Conservation (phyloP, 2,888 invertebrate genomes). For the Atherix ibis region DNA sequence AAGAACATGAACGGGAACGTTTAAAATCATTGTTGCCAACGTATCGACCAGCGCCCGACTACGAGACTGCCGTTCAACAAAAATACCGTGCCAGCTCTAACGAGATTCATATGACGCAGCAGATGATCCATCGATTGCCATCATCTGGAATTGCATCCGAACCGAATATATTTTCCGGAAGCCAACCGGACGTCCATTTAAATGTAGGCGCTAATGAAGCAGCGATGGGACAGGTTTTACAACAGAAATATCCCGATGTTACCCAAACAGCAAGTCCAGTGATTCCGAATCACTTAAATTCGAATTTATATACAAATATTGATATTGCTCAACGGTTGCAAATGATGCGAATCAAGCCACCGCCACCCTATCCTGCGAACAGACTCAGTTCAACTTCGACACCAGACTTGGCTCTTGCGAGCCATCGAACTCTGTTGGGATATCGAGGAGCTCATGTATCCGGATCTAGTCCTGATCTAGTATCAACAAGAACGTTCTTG, state of each 20-base stretch:
- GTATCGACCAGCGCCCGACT: conserved; percentile 84
- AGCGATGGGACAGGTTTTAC: conserved; percentile 20
- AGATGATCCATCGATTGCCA: conserved; percentile 17
- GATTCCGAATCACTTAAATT: conserved; percentile 21
- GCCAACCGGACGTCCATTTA: conserved; percentile 55
- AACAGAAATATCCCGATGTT: conserved; percentile 45
- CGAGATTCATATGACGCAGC: conserved; percentile 24
- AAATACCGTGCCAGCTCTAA: conserved; percentile 53
- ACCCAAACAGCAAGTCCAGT: conserved; percentile 36
- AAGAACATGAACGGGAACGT: conserved; percentile 32
- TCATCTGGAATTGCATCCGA: conserved; percentile 15
- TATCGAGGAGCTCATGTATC: conserved; percentile 41
- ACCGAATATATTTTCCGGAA: conserved; percentile 32
- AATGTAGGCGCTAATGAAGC: conserved; percentile 21
- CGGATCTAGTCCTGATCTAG: conserved; percentile 63
- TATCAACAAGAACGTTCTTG: conserved; percentile 51
- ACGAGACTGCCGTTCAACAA: conserved; percentile 82
- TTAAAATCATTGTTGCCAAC: conserved; percentile 62
- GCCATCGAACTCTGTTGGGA: conserved; percentile 37
- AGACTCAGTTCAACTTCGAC: conserved; percentile 69
- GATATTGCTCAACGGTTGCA: conserved; percentile 28
- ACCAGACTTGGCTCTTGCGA: conserved; percentile 63
- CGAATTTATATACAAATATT: conserved; percentile 19
- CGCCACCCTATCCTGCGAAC: conserved; percentile 68
- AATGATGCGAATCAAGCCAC: conserved; percentile 45